Evolutionary conservation across 2,888 invertebrate species (phyloP), one percentile per base, ranked within the genome.

Genomic region (Periphyllus acericola): DNA sequence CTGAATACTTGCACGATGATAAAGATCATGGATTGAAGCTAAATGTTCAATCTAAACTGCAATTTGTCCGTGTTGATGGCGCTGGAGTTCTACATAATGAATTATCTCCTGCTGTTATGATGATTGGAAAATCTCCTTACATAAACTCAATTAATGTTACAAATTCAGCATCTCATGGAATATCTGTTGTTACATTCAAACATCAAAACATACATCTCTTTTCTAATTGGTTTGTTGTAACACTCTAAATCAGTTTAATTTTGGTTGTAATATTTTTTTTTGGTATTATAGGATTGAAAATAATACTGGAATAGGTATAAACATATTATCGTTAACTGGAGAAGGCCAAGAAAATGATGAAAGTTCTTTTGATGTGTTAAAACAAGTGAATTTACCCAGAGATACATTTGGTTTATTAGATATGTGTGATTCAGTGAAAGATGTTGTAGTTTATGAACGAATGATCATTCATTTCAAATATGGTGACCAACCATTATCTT

Each of bases 51-150:
- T 98, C 98, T n/a, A 92, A 94, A 32, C 91, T 99, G 89, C 94
- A 96, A 90, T 95, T 94, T 90, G 94, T 97, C 0, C 95, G 96
- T 90, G 96, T 99, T 80, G 94, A 95, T 82, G 98, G 98, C 6
- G 99, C 99, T 83, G 99, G 99, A 36, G 95, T 98, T 89, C 92
- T 99, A 40, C 99, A 99, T 91, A 98, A 97, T 90, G 98, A 99
- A 91, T 97, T 97, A 91, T 96, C 97, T 0, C 96, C 98, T 0
- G 97, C 99, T 0, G 93, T 99, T 83, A 97, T 98, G 91, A 94
- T 97, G 46, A 95, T 99, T 55, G 95, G 96, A 90, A 96, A 96
- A 91, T 96, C 97, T 90, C 99, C 99, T 0, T 92, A 92, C 72
- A 94, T 97, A 34, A 94, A 95, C 90, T 95, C 95, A 89, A 96